Percentiles rank a stretch among this genome's conserved stretches.
These are phyloP conservation scores for Cephalopterus ornatus DNA, from an alignment of 2,113 vertebrate genomes.

Conservation along the genomic window DNA sequence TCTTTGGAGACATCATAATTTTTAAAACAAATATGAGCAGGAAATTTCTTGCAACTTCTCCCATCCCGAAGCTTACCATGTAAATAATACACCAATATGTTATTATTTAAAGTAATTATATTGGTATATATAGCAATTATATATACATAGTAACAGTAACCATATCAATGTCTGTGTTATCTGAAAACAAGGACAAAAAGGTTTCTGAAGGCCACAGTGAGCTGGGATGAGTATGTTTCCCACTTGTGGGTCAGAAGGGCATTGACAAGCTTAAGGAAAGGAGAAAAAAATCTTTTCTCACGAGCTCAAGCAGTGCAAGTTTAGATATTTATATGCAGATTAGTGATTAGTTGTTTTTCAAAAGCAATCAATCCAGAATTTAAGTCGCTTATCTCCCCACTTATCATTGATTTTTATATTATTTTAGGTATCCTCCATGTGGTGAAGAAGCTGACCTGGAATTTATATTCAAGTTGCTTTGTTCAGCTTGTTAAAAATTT, in stretches of 20 bases:
- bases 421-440: not conserved
- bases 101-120: not conserved
- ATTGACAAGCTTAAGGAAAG: not conserved
- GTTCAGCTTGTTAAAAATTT: conserved; percentile 56
- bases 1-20: not conserved
- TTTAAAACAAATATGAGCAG: not conserved
- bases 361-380: not conserved
- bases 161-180: not conserved
- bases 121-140: not conserved
- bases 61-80: not conserved
- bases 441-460: not conserved
- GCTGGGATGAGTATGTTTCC: not conserved
- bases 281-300: not conserved
- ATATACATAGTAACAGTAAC: not conserved
- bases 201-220: not conserved
- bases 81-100: not conserved
- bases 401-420: not conserved
- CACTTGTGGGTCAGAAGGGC: not conserved
- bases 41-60: not conserved
- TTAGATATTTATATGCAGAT: not conserved
- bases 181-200: not conserved
- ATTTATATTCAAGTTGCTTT: not conserved
- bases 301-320: not conserved
- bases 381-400: not conserved
- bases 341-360: not conserved